Percentiles rank a stretch among this genome's conserved stretches.
phyloP scores from a whole-genome alignment of 2,113 vertebrate species.

The Guaruba guarouba region DNA sequence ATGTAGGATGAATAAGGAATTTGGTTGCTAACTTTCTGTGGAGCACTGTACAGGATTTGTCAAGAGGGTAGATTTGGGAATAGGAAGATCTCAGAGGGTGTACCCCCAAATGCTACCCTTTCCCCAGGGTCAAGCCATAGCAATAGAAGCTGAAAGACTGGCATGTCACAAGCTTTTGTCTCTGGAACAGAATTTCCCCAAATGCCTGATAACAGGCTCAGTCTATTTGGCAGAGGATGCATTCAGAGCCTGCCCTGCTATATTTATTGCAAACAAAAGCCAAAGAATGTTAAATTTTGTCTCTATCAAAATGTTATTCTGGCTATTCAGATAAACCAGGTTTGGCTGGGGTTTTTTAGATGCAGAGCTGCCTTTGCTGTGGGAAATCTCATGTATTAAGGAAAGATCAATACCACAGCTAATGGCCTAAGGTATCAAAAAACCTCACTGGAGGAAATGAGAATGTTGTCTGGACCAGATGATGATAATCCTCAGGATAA shows the following conservation, averaged over 20 bases:
- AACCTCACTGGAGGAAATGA: constrained; percentile 65
- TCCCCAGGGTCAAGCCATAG: background rate
- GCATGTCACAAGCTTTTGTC: constrained; percentile 10
- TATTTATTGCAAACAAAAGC: constrained; percentile 49
- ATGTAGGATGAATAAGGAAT: background rate
- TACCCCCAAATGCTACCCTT: background rate
- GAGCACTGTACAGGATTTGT: background rate
- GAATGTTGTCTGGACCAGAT: constrained; percentile 72
- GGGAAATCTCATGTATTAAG: constrained; percentile 60
- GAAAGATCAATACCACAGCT: constrained; percentile 70
- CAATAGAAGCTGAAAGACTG: background rate
- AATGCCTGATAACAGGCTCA: constrained; percentile 17
- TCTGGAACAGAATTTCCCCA: constrained; percentile 17
- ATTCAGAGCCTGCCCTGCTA: background rate
- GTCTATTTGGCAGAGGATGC: background rate
- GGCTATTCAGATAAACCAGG: constrained; percentile 53
- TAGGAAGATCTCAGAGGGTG: background rate
- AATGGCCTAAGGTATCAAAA: constrained; percentile 71
- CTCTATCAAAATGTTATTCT: constrained; percentile 24
- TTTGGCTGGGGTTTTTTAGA: background rate
- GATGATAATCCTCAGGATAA: constrained; percentile 68
- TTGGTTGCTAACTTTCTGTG: background rate
- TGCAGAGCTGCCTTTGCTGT: constrained; percentile 45
- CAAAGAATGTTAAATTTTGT: constrained; percentile 41
- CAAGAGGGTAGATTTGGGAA: background rate